These are phyloP conservation scores for Salminus brasiliensis DNA, from an alignment of 2,113 vertebrate species.

Conservation along the genomic window DNA sequence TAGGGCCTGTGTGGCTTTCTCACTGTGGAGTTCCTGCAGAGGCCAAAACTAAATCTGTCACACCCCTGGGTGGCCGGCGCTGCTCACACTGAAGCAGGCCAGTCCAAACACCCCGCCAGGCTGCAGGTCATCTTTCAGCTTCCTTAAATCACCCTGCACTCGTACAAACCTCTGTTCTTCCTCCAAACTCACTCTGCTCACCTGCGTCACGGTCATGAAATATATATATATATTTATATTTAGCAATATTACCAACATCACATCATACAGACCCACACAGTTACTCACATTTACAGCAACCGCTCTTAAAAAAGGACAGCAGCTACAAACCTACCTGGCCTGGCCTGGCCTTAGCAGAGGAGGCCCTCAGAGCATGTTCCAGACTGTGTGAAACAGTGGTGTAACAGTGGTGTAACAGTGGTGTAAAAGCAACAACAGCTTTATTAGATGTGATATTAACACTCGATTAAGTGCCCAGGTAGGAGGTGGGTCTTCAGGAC, in stretches of 20 bases:
- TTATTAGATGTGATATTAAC: too few relatives aligned
- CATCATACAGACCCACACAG: background rate
- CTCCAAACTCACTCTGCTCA: background rate
- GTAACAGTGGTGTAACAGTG: background rate
- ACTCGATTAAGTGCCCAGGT: too few relatives aligned
- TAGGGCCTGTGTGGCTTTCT: background rate
- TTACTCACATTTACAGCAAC: background rate
- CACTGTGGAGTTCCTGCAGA: background rate
- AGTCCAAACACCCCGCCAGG: conserved; percentile 30
- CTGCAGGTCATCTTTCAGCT: conserved; percentile 34
- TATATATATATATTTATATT: too few relatives aligned
- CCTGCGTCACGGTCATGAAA: background rate
- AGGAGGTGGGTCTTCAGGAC: too few relatives aligned
- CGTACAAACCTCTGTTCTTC: background rate
- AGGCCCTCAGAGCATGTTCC: background rate
- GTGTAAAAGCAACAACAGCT: too few relatives aligned
- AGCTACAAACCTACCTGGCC: background rate
- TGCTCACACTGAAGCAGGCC: conserved; percentile 9
- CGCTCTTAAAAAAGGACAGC: background rate
- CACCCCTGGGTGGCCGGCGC: conserved; percentile 36
- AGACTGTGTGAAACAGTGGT: background rate
- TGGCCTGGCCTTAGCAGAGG: background rate
- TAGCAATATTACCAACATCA: background rate
- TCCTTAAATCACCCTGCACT: conserved; percentile 39
- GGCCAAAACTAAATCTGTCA: conserved; percentile 29